Evolutionary conservation across 1,140 invertebrate genomes (phyloP).

Genomic region (Sitophilus oryzae): DNA sequence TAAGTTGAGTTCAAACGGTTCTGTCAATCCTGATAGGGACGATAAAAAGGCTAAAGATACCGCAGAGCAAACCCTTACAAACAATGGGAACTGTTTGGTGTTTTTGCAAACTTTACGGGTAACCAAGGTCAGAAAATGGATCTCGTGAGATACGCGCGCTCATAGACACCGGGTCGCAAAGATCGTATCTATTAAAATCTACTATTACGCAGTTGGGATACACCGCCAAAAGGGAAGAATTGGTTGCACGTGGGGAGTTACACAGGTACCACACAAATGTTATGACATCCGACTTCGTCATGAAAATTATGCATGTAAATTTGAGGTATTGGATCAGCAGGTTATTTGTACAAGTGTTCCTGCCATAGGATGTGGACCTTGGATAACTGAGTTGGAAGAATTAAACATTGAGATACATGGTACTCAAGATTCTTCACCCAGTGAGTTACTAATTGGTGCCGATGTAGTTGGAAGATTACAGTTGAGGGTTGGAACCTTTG

Average conservation of each 20-base stretch:
- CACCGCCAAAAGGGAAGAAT: not conserved
- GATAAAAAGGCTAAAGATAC: not conserved
- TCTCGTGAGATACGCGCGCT: slow-evolving; percentile 4
- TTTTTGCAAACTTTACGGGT: slow-evolving; percentile 16
- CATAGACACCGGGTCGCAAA: slow-evolving; percentile 14
- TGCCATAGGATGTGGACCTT: slow-evolving; percentile 4
- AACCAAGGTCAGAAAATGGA: not conserved
- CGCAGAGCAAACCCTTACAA: not conserved
- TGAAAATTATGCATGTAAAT: slow-evolving; percentile 9
- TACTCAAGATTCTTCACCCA: not conserved
- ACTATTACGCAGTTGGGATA: not conserved
- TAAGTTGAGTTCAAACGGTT: too few relatives aligned
- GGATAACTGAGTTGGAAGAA: slow-evolving; percentile 5
- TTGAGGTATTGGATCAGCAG: slow-evolving; percentile 21
- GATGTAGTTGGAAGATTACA: slow-evolving; percentile 39
- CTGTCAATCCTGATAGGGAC: not conserved
- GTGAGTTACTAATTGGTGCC: slow-evolving; percentile 27
- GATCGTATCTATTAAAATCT: slow-evolving; percentile 10
- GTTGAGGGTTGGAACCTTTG: too few relatives aligned
- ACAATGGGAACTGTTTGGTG: not conserved
- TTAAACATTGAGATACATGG: slow-evolving; percentile 7
- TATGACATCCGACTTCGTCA: slow-evolving; percentile 4
- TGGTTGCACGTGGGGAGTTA: slow-evolving; percentile 2
- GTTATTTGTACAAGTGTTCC: slow-evolving; percentile 11
- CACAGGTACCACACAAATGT: slow-evolving; percentile 16